Conservation (phyloP, 2,113 vertebrate species). For the Tor tambroides region DNA sequence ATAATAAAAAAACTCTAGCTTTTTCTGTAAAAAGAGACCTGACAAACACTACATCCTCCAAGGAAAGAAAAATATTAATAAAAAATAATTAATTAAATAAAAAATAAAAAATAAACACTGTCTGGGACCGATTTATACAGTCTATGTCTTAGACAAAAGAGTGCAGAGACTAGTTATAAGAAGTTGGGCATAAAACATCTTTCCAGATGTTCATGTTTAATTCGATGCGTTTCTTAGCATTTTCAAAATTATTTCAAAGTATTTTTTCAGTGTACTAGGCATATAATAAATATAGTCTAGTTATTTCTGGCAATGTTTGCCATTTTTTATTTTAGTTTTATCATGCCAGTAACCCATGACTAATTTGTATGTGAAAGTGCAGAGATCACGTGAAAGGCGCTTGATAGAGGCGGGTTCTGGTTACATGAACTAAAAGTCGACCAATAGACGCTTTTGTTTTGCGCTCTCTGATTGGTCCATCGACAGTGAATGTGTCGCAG, state of each 20-base stretch:
- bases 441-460: slow-evolving; percentile 76
- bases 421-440: background rate
- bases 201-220: too few relatives aligned
- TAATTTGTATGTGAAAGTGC: background rate
- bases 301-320: background rate
- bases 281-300: background rate
- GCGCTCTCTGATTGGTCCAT: slow-evolving; percentile 67
- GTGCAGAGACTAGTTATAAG: background rate
- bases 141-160: too few relatives aligned
- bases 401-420: slow-evolving; percentile 58
- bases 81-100: background rate
- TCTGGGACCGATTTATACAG: too few relatives aligned
- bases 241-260: too few relatives aligned
- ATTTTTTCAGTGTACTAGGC: background rate
- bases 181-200: too few relatives aligned
- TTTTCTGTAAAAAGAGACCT: background rate
- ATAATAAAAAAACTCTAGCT: background rate
- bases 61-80: too few relatives aligned
- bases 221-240: too few relatives aligned
- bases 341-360: background rate
- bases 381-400: slow-evolving; percentile 71
- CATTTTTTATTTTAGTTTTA: background rate
- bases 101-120: background rate
- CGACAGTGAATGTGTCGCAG: slow-evolving; percentile 27
- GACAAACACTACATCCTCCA: background rate